Base-by-base conservation (phyloP, 1,140 invertebrate species). In the Pseudomyrmex flavicornis region DNA sequence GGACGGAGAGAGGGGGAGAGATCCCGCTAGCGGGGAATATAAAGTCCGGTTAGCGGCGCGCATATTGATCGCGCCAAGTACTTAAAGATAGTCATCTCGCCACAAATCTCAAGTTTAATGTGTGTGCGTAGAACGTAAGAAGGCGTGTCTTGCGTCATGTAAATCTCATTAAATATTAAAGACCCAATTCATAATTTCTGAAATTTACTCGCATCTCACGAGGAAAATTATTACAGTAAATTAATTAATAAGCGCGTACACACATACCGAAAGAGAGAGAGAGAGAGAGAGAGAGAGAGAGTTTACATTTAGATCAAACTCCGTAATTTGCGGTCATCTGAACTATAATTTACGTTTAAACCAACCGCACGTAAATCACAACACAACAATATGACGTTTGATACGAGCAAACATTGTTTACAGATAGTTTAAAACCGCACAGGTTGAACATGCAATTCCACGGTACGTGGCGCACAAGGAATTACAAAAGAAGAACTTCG, bases 51-150 rank as follows among this genome's bases (percentile, higher is more conserved):
- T 79, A 58, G 20, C 65, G 15, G 22, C 20, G 44, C 58, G 22
- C 20, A 72, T 80, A 80, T 80, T 80, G 76, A 80, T 80, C 66
- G 46, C n/a, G 54, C 66, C 61, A 80, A 80, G 66, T 72, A 70
- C 76, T 61, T 72, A 26, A 26, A 80, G 76, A 72, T 80, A 80
- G 56, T 72, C 66, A 80, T 70, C 76, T 72, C 59, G 13, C 56
- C 68, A 35, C 66, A 48, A 61, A 80, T 80, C 76, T 80, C 72
- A 72, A 72, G 20, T 44, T 50, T 59, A 79, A 70, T 70, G 54
- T 50, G 72, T 20, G 72, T 15, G 54, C 44, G 54, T 35, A 35
- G 2, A 26, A 8, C 15, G 7, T 59, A 59, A 72, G 54, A 10
- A 70, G 22, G 13, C 54, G 26, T 65, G 35, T 61, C 22, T 59